Base-by-base conservation (phyloP, 2,113 vertebrate genomes). In the Scopus umbretta region DNA sequence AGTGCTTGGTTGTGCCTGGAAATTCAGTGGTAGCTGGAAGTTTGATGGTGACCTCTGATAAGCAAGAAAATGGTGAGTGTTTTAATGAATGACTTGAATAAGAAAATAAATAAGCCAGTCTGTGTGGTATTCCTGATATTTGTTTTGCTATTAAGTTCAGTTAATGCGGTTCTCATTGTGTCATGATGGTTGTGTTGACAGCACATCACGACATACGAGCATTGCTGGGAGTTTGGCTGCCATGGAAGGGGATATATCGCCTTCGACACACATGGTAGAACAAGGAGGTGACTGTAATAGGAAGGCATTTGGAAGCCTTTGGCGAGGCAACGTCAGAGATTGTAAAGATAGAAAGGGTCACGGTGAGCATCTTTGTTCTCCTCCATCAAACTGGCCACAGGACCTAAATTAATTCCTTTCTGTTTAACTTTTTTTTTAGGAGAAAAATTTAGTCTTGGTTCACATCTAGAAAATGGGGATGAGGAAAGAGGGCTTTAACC, bases 21-120 rank as follows among this genome's bases (percentile, higher is more conserved):
- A 97, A 97, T 91, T 93, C 61, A 90, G 93, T 58, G 87, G 90
- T 81, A 95, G 74, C 74, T 95, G 91, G 91, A 93, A 96, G 93
- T 96, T 96, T 92, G 96, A 95, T 97, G 89, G 93, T 91, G 81
- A 95, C 67, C 79, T 86, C 95, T 78, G 97, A 97, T 96, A 96
- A 94, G 65, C 0, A 6, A 91, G 75, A 88, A 95, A 97, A 95
- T 70, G 23, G 50, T 74, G 50, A 87, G 50, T 5, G 32, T 90
- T 97, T 93, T 96, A 97, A 88, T 92, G 81, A 96, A 90, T 86
- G n/a, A 74, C 53, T 86, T 92, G 74, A 94, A 90, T 86, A 82
- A 94, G 84, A 92, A 91, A 95, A 97, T 75, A 91, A 95, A 84
- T 91, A 94, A 96, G 62, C 66, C 56, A 19, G 30, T 40, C 78